Conservation (phyloP, 2,888 invertebrate species). For the Resseliella maxima region DNA sequence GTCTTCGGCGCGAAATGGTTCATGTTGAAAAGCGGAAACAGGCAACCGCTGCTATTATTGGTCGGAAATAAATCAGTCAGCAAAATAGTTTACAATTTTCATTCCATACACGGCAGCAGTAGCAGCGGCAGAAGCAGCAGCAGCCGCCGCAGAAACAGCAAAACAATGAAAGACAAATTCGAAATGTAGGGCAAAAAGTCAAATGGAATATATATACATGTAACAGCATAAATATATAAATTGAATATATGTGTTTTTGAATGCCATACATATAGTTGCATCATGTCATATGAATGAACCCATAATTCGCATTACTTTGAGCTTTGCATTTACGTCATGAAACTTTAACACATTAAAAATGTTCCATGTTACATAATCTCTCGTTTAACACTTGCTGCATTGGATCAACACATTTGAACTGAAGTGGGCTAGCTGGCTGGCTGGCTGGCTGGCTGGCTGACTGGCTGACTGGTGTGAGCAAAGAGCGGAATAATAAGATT, state of each 20-base stretch:
- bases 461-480: neutral
- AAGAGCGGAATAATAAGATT: slow-evolving; percentile 8
- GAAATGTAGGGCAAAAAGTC: slow-evolving; percentile 42
- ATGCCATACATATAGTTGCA: neutral
- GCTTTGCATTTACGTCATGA: slow-evolving; percentile 7
- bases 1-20: slow-evolving; percentile 18
- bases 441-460: neutral
- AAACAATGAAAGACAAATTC: slow-evolving; percentile 42
- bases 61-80: slow-evolving; percentile 51
- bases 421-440: neutral
- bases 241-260: neutral
- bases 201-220: neutral
- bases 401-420: neutral
- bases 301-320: slow-evolving; percentile 14
- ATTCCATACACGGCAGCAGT: too few relatives aligned
- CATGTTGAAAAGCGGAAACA: slow-evolving; percentile 14
- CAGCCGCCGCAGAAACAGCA: neutral
- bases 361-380: neutral
- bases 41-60: slow-evolving; percentile 19
- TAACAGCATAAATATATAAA: too few relatives aligned
- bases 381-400: neutral
- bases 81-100: slow-evolving; percentile 35
- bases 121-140: too few relatives aligned
- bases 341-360: slow-evolving; percentile 33
- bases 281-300: slow-evolving; percentile 2